Evolutionary conservation across 1,140 invertebrate species (phyloP).

Genomic region (Solen grandis): DNA sequence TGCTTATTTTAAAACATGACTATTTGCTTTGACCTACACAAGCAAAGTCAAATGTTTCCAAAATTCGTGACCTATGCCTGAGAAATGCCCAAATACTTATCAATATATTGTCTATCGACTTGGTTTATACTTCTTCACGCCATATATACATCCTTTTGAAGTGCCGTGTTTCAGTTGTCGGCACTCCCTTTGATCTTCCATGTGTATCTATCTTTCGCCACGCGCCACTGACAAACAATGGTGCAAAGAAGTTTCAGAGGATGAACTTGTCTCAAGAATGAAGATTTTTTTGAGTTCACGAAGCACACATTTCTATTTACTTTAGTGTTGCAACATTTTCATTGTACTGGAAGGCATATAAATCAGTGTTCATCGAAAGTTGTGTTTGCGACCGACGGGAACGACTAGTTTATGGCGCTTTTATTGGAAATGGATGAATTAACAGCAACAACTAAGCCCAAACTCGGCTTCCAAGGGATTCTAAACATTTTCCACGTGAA

Average conservation of each 20-base stretch:
- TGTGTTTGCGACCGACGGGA: constrained; percentile 32
- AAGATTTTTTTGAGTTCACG: constrained; percentile 34
- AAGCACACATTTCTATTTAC: constrained; percentile 42
- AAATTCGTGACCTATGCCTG: too few species aligned
- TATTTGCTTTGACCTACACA: neutral
- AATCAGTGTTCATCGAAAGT: constrained; percentile 45
- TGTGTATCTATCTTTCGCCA: constrained; percentile 21
- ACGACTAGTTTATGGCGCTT: constrained; percentile 39
- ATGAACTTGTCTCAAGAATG: constrained; percentile 50
- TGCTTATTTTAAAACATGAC: too few species aligned
- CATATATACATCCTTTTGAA: neutral
- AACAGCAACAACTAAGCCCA: neutral
- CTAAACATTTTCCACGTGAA: neutral
- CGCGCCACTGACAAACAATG: constrained; percentile 25
- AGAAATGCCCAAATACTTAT: too few species aligned
- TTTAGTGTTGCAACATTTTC: constrained; percentile 41
- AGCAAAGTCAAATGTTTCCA: neutral
- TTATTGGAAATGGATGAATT: constrained; percentile 26
- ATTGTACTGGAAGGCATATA: constrained; percentile 32
- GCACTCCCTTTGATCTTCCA: constrained; percentile 24
- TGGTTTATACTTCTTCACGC: neutral
- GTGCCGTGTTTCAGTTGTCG: neutral
- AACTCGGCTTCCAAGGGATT: neutral
- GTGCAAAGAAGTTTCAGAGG: constrained; percentile 7
- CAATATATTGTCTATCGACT: too few species aligned